phyloP scores from a whole-genome alignment of 2,797 vertebrate species.

The Myripristis jacobus region DNA sequence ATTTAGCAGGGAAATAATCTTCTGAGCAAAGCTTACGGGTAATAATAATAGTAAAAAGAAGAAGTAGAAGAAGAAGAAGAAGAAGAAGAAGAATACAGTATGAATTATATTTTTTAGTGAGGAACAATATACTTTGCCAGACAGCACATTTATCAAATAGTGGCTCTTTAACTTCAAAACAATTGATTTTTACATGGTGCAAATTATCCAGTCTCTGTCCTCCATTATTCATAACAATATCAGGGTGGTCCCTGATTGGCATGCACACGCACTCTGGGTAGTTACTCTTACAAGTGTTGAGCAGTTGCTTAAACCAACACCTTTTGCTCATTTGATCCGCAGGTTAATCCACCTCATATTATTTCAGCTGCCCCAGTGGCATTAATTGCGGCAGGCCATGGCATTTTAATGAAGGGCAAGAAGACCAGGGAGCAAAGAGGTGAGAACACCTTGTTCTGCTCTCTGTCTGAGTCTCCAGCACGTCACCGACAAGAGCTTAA shows the following conservation, averaged over 20 bases:
- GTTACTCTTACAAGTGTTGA: conserved; percentile 82
- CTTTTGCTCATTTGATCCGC: conserved; percentile 87
- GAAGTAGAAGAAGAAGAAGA: too few species aligned
- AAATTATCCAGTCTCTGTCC: conserved; percentile 37
- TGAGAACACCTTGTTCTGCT: conserved; percentile 67
- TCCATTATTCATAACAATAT: conserved; percentile 65
- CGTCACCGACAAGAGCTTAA: conserved; percentile 53
- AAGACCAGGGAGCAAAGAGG: conserved; percentile 54
- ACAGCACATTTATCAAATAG: too few species aligned
- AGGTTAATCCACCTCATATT: conserved; percentile 90
- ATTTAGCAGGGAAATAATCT: too few species aligned
- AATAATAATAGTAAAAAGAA: too few species aligned
- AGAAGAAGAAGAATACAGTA: too few species aligned
- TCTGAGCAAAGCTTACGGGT: too few species aligned
- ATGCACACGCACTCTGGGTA: conserved; percentile 33
- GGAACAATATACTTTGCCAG: too few species aligned
- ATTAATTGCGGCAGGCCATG: conserved; percentile 88
- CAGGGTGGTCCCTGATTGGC: conserved; percentile 64
- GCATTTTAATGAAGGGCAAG: conserved; percentile 79
- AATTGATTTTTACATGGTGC: conserved; percentile 30
- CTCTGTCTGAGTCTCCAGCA: conserved; percentile 46
- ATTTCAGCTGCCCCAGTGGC: conserved; percentile 78
- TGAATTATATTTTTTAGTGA: too few species aligned
- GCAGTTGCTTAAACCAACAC: conserved; percentile 87
- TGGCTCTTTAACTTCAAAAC: not conserved